Conservation (phyloP, 2,888 invertebrate genomes). For the Drosophila emarginata region DNA sequence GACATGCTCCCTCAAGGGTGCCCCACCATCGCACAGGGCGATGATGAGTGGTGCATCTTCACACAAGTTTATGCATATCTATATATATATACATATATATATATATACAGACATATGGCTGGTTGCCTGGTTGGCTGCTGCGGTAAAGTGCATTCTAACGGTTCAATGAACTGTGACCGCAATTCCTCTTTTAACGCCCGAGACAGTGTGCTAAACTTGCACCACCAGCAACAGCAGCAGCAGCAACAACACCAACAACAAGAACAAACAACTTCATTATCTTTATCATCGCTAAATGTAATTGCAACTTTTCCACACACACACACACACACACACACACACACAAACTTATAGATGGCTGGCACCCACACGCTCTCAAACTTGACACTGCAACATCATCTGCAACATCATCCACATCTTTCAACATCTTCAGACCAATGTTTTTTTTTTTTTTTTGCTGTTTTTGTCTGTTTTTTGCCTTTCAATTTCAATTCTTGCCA, state of each 20-base stretch:
- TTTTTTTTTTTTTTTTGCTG: background rate
- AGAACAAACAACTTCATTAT: constrained; percentile 26
- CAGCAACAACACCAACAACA: constrained; percentile 12
- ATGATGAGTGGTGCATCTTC: constrained; percentile 24
- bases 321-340: background rate
- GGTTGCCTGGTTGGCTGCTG: background rate
- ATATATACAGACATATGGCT: background rate
- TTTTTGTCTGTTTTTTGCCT: constrained; percentile 1
- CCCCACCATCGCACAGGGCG: constrained; percentile 14
- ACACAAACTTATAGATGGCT: background rate
- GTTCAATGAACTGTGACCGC: constrained; percentile 74
- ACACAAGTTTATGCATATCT: background rate
- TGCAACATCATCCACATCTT: constrained; percentile 10
- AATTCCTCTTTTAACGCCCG: constrained; percentile 34
- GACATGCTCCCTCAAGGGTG: constrained; percentile 18
- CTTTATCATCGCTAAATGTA: constrained; percentile 53
- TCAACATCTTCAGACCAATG: constrained; percentile 2
- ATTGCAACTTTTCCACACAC: constrained; percentile 39
- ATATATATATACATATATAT: background rate
- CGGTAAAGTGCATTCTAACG: constrained; percentile 52
- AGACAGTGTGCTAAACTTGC: constrained; percentile 43
- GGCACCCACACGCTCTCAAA: constrained; percentile 9
- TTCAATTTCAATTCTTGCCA: constrained; percentile 12
- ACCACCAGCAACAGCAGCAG: constrained; percentile 14
- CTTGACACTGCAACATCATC: constrained; percentile 14